Evolutionary conservation across 1,140 invertebrate genomes (phyloP), one percentile per base, ranked within the genome.

Genomic region (Littorina saxatilis): DNA sequence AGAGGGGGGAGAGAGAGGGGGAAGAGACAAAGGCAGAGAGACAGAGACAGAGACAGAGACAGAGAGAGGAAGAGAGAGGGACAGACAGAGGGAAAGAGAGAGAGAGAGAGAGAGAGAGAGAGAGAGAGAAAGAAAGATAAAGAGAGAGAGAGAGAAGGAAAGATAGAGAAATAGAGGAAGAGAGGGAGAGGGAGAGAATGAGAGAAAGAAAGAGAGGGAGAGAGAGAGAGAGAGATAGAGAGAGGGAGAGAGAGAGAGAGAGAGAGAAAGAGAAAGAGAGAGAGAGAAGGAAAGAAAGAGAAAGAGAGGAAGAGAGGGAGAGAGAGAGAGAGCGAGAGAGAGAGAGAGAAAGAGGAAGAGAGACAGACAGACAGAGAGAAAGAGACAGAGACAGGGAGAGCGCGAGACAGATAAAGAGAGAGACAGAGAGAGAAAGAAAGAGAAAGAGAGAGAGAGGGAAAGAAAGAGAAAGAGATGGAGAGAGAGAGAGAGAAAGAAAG

Each of bases 301-400:
- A 20, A 52, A 76, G 47, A 55, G n/a, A n/a, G 29, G 43, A 29
- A 52, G 7, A 76, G 43, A 20, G 5, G 50, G 43, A 76, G 5
- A 15, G 27, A 40, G n/a, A 76, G 47, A 40, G 20, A 76, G 74
- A 76, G 7, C 43, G 74, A 76, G 74, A 76, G 74, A 50, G 39
- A 76, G 52, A 74, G 11, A 50, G 9, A 50, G 29, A 37, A 15
- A n/a, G 29, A 37, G 72, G 15, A 5, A n/a, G 27, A n/a, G 29
- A 74, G 23, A n/a, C 5, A 74, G 11, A 40, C 29, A n/a, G 72
- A 74, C 13, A 37, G 39, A n/a, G 39, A 32, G 39, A 13, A 13
- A 37, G 39, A 74, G 23, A 74, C 5, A 74, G 23, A n/a, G n/a
- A n/a, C n/a, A n/a, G n/a, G n/a, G n/a, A n/a, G n/a, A n/a, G n/a